Base-by-base conservation (phyloP, 2,113 vertebrate genomes). In the Xiphorhynchus elegans region DNA sequence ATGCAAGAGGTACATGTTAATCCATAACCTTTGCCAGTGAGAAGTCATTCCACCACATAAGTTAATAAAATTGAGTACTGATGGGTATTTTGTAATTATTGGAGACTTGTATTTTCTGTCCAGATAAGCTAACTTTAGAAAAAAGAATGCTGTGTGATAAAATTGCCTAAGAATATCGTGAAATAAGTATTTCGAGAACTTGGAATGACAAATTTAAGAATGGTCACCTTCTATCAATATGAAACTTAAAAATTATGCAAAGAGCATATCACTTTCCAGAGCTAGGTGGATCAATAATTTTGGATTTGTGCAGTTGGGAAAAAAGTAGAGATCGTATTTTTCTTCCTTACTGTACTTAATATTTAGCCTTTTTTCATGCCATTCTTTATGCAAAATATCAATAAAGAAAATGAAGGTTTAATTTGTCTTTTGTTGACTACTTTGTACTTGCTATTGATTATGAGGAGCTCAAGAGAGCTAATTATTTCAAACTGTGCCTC, bases 321-420 rank as follows among this genome's bases (percentile, higher is more conserved):
- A 67, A 84, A 18, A 70, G 37, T 23, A 86, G 33, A 47, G 35
- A 40, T 31, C 28, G 10, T 89, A 44, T 87, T 93, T 95, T 88
- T 74, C 31, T 80, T 94, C 39, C 35, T 53, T 70, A 46, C 13
- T 42, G 7, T 64, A 9, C 42, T 74, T 83, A 23, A 25, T 84
- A 63, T 84, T 89, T 37, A 72, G 31, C 13, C 9, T 59, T 90
- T 86, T 83, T 85, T 90, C 79, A 70, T 78, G 29, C 10, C 13
- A n/a, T 90, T 90, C 39, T 60, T 87, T 89, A 92, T 94, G 86
- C 60, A 95, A 75, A 96, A 89, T 56, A 84, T 90, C 86, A 84
- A 84, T 89, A 75, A 90, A 84, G 17, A 88, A 81, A 96, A 87
- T 46, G 40, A 87, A 79, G 56, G 37, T 87, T 95, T 95, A 78